Percentiles rank a stretch among this genome's conserved stretches.
Conservation (phyloP, 2,888 invertebrate genomes). For the Chalcosyrphus nemorum region DNA sequence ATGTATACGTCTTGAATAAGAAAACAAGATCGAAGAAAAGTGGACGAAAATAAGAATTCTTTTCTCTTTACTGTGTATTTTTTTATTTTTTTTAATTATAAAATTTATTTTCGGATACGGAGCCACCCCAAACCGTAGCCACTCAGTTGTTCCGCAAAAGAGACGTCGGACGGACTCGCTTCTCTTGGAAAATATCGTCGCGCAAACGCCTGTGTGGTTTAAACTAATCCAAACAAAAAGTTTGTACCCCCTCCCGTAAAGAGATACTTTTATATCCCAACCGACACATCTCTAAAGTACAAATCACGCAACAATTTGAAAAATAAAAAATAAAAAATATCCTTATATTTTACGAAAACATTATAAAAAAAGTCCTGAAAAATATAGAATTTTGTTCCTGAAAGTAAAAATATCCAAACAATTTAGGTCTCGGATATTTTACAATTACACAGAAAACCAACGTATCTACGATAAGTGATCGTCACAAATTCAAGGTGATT, state of each 20-base stretch:
- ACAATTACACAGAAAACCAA: neutral
- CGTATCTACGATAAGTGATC: conserved; percentile 40
- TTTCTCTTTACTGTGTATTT: conserved; percentile 61
- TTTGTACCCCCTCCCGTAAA: neutral
- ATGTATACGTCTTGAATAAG: conserved; percentile 69
- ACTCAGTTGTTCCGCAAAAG: conserved; percentile 74
- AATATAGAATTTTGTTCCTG: too few species aligned
- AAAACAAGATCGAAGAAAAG: conserved; percentile 73
- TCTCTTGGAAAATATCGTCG: conserved; percentile 34
- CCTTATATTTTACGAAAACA: too few species aligned
- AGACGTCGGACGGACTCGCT: conserved; percentile 75
- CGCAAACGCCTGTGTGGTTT: conserved; percentile 50
- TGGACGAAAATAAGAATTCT: conserved; percentile 72
- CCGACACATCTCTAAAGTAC: neutral
- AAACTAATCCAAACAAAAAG: neutral
- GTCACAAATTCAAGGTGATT: conserved; percentile 49
- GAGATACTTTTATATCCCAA: neutral
- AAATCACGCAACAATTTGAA: neutral
- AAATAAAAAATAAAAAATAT: too few species aligned
- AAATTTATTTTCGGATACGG: conserved; percentile 71
- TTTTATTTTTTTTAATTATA: conserved; percentile 33
- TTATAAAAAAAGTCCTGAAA: too few species aligned
- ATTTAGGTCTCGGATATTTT: conserved; percentile 8
- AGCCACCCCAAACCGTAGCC: conserved; percentile 67
- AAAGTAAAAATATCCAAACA: too few species aligned